Percentiles rank a stretch among this genome's conserved stretches.
Conservation (phyloP, 2,888 invertebrate species). For the Odontothrips loti region DNA sequence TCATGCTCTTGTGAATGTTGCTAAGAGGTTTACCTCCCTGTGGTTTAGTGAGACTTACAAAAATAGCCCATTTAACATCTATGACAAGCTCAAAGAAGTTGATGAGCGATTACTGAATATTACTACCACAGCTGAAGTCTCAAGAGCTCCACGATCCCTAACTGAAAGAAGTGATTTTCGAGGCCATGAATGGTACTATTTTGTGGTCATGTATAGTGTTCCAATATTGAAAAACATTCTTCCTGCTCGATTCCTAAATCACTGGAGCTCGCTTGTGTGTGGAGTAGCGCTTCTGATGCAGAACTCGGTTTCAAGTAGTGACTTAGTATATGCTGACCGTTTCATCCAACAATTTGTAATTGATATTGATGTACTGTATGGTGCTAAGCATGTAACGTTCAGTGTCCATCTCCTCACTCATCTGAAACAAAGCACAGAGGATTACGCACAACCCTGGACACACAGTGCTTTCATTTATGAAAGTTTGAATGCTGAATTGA, state of each 20-base stretch:
- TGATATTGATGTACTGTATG: not conserved
- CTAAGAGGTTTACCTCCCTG: not conserved
- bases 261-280: not conserved
- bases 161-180: not conserved
- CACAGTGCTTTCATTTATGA: not conserved
- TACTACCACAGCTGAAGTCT: not conserved
- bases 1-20: not conserved
- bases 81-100: not conserved
- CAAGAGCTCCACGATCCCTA: not conserved
- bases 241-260: not conserved
- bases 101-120: not conserved
- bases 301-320: not conserved
- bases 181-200: not conserved
- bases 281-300: not conserved
- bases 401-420: not conserved
- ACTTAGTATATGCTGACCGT: not conserved
- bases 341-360: not conserved
- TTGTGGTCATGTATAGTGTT: not conserved
- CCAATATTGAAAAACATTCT: not conserved
- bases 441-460: not conserved
- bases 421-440: not conserved
- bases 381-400: not conserved
- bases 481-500: not conserved
- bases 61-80: not conserved
- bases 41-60: not conserved